Base-by-base conservation (phyloP, 2,888 invertebrate genomes). In the Philereme vetulata region DNA sequence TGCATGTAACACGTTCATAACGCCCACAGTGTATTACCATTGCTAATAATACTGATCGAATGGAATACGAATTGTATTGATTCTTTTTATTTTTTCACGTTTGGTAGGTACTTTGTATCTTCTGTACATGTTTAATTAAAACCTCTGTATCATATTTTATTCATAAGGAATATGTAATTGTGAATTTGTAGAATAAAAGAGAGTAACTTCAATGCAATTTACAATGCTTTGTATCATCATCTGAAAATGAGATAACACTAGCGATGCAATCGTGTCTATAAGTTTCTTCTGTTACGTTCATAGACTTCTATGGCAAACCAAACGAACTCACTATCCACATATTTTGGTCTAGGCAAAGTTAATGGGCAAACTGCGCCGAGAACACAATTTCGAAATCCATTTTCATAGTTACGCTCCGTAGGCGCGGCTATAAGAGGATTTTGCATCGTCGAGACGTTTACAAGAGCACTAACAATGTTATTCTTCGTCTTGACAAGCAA, bases 391-490 rank as follows among this genome's bases (percentile, higher is more conserved):
- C 51, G 49, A 64, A 62, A 60, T 59, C 52, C 47, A 65, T 65
- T 65, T 67, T 50, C 56, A 53, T 56, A 63, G 59, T 59, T 62
- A 43, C 51, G 64, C 62, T 59, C 55, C 68, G 71, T 72, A 69
- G 75, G 74, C 75, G 71, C 72, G 75, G 69, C 73, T 77, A 67
- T 87, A 85, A 88, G 84, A 84, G 84, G 85, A 88, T 89, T 89
- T 85, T 67, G 81, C 80, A 71, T 77, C 82, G 81, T 76, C 80
- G 81, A 86, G 83, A 85, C 85, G 84, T 85, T 87, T 88, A 90
- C 88, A 87, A 86, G 85, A 78, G 82, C 80, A 76, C 80, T 85
- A 85, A 87, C 89, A 91, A 86, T 89, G 89, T 90, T 90, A 89
- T 92, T 91, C 87, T 88, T 85, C 81, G 83, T 70, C 82, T 81